Evolutionary conservation across 1,140 invertebrate species (phyloP).

Genomic region (Steinernema feltiae): DNA sequence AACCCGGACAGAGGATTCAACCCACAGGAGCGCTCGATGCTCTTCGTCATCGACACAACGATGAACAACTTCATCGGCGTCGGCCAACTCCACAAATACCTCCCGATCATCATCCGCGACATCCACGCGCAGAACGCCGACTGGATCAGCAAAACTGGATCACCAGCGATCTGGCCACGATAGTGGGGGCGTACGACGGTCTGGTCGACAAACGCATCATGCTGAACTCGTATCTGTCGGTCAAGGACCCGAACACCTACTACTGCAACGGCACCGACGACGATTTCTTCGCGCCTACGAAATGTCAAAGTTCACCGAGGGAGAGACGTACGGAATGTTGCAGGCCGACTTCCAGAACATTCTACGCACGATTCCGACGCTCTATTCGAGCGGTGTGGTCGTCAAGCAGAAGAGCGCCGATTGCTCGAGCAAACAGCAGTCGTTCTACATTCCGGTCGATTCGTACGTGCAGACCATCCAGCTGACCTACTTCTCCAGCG

Average conservation of each 20-base stretch:
- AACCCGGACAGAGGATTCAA: conserved; percentile 8
- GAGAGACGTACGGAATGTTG: not conserved
- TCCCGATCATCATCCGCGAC: conserved; percentile 31
- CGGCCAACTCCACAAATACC: conserved; percentile 5
- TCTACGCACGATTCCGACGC: conserved; percentile 25
- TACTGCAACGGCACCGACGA: not conserved
- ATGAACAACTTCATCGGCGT: conserved; percentile 13
- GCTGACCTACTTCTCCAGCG: conserved; percentile 10
- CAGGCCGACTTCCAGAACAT: conserved; percentile 20
- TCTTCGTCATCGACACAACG: conserved; percentile 40
- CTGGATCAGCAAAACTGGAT: conserved; percentile 30
- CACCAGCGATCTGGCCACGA: not conserved
- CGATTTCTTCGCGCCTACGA: not conserved
- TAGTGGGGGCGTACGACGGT: not conserved
- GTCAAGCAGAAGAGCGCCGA: conserved; percentile 8
- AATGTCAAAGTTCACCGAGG: not conserved
- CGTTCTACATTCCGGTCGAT: conserved; percentile 35
- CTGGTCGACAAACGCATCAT: not conserved
- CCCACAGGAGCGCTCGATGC: conserved; percentile 25
- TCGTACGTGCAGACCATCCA: conserved; percentile 33
- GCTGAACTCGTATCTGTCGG: not conserved
- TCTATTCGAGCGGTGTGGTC: conserved; percentile 31
- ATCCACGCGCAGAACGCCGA: conserved; percentile 21
- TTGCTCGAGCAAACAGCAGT: conserved; percentile 13
- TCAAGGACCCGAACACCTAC: not conserved